Evolutionary conservation across 1,140 invertebrate genomes (phyloP).

Genomic region (Lordiphosa clarofinis): DNA sequence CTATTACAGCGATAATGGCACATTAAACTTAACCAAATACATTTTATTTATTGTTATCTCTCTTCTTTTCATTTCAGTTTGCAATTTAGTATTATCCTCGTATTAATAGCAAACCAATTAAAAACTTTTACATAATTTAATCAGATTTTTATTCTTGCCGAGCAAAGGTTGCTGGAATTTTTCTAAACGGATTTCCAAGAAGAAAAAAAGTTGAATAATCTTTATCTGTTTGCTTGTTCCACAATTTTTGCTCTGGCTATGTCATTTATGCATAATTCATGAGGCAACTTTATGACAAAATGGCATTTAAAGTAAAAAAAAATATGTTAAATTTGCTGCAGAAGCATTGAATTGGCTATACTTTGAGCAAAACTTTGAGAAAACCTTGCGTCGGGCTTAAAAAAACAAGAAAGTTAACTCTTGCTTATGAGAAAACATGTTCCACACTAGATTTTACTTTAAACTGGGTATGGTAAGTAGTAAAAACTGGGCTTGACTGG

Average conservation of each 20-base stretch:
- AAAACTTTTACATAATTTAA: slow-evolving; percentile 63
- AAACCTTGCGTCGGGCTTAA: too few species aligned
- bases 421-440: too few species aligned
- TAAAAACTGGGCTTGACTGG: too few species aligned
- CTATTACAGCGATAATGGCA: slow-evolving; percentile 68
- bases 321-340: slow-evolving; percentile 25
- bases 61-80: slow-evolving; percentile 7
- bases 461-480: too few species aligned
- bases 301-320: slow-evolving; percentile 18
- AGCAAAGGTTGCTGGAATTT: slow-evolving; percentile 13
- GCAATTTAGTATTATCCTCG: slow-evolving; percentile 53
- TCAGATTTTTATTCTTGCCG: slow-evolving; percentile 32
- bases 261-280: slow-evolving; percentile 63
- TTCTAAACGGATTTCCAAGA: slow-evolving; percentile 9
- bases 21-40: slow-evolving; percentile 32
- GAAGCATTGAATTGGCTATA: slow-evolving; percentile 38
- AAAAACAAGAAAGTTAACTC: too few species aligned
- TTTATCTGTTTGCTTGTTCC: slow-evolving; percentile 9
- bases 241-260: slow-evolving; percentile 41
- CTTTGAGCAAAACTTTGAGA: too few species aligned
- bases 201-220: slow-evolving; percentile 40
- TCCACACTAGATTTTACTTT: too few species aligned
- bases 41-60: too few species aligned
- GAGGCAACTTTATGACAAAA: slow-evolving; percentile 42
- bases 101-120: slow-evolving; percentile 60